A percentile compares a stretch with the other conserved stretches of the same genome.
These are phyloP conservation scores for Myotis pilosus DNA, from an alignment of 2,797 vertebrate species.

Conservation along the genomic window DNA sequence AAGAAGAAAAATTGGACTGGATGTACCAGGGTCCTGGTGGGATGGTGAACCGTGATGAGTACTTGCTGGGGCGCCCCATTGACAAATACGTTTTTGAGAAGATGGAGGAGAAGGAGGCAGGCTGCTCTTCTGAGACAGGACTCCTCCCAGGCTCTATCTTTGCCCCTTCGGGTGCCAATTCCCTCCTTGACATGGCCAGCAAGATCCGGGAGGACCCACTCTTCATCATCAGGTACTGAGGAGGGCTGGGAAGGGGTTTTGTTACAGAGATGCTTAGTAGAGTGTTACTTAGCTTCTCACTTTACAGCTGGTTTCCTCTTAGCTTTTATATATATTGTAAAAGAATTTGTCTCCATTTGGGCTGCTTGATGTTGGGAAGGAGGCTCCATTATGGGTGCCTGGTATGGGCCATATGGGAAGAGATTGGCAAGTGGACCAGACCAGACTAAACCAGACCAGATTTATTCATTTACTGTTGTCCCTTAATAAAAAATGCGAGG, in stretches of 20 bases:
- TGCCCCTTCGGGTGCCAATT: conserved; percentile 85
- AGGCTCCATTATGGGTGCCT: not conserved
- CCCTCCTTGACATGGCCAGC: conserved; percentile 92
- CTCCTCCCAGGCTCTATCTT: conserved; percentile 97
- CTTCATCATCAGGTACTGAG: conserved; percentile 92
- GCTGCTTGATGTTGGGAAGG: not conserved
- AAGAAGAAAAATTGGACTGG: conserved; percentile 97
- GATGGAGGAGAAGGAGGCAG: conserved; percentile 90
- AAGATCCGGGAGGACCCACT: conserved; percentile 97
- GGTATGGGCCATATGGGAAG: not conserved
- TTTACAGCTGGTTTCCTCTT: not conserved
- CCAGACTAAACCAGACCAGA: not conserved
- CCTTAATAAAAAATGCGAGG: not conserved
- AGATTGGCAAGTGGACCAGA: not conserved
- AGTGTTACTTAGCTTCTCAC: not conserved
- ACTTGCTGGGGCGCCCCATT: conserved; percentile 94
- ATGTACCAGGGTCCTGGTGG: conserved; percentile 97
- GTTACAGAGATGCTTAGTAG: not conserved
- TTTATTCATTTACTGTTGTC: conserved; percentile 1
- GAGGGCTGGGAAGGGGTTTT: not conserved
- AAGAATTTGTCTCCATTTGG: not conserved
- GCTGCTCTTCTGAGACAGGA: conserved; percentile 90
- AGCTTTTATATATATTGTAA: not conserved
- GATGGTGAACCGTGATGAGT: conserved; percentile 95
- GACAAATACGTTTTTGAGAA: conserved; percentile 95